Percentiles rank a stretch among this genome's conserved stretches.
phyloP scores from a whole-genome alignment of 2,888 invertebrate species.

The Meta bourneti region DNA sequence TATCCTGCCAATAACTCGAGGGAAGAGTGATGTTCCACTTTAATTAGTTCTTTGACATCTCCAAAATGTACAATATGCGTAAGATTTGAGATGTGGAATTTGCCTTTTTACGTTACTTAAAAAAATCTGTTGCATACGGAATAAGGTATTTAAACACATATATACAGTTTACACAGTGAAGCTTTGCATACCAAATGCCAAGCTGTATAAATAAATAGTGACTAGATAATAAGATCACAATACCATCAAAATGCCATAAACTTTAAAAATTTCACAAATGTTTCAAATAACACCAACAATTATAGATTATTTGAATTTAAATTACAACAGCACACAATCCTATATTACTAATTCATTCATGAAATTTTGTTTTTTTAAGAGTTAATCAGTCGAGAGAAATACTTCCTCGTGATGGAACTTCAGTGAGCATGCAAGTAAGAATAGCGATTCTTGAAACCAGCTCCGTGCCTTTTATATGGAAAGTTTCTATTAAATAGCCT shows the following conservation, averaged over 20 bases:
- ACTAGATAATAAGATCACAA: constrained; percentile 61
- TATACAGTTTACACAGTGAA: neutral
- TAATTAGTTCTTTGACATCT: neutral
- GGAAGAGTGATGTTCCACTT: neutral
- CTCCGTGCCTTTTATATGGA: neutral
- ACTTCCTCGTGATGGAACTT: constrained; percentile 5
- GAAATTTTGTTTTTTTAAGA: constrained; percentile 7
- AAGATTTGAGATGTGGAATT: constrained; percentile 44
- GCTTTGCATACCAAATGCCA: constrained; percentile 29
- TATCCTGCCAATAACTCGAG: neutral
- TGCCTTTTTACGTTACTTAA: constrained; percentile 11
- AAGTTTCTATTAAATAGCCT: constrained; percentile 3
- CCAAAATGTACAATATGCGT: constrained; percentile 1
- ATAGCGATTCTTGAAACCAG: neutral
- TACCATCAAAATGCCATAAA: constrained; percentile 55
- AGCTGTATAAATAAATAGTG: constrained; percentile 47
- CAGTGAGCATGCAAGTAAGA: constrained; percentile 12
- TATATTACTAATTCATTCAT: constrained; percentile 20
- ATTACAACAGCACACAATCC: constrained; percentile 53
- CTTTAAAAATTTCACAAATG: constrained; percentile 59
- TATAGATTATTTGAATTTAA: constrained; percentile 41
- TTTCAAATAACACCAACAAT: constrained; percentile 58
- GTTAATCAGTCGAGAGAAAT: constrained; percentile 17
- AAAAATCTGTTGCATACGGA: neutral
- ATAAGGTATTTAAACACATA: constrained; percentile 5